Evolutionary conservation across 2,113 vertebrate species (phyloP), one percentile per base, ranked within the genome.

Genomic region (Siniperca chuatsi): DNA sequence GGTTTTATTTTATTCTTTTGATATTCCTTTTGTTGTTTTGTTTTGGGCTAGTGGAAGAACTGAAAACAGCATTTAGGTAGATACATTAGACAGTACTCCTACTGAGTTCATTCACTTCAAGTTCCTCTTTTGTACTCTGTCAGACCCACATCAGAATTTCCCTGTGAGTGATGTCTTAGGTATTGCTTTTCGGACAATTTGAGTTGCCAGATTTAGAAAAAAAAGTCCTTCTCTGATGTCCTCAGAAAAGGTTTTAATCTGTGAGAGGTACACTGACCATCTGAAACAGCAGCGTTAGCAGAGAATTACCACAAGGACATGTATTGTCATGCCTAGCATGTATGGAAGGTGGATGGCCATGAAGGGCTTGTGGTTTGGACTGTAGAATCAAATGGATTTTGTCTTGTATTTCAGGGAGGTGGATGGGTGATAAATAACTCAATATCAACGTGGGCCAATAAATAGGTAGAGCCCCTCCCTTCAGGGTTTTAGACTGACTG

Each of bases 401-500:
- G 81, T 90, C 74, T 87, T 75, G 40, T 88, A 37, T 89, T 85
- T 90, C 87, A 87, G 90, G 88, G 92, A 92, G 90, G 62, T 79
- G 87, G 72, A 71, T 68, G 73, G 65, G 64, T 85, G 77, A 81
- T 72, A 50, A 86, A 69, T 79, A 64, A 87, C 78, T 72, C 60
- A 76, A 50, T 18, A 20, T 37, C 78, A 86, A 75, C 4, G 25
- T 80, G 92, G 91, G 92, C 91, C 87, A 88, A 94, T 90, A 80
- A 65, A 79, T 7, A 77, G 48, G 80, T 79, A 52, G 76, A 82
- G 83, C 78, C 76, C 76, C 89, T 93, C 83, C 90, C 89, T 93
- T 89, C 86, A 92, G 87, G 79, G 91, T 92, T 94, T 87, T 75
- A 50, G 93, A 91, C 87, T 89, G 92, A 95, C 93, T 93, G 93